A percentile compares a stretch with the other conserved stretches of the same genome.
phyloP scores from a whole-genome alignment of 2,797 vertebrate species.

The Rachycentron canadum region DNA sequence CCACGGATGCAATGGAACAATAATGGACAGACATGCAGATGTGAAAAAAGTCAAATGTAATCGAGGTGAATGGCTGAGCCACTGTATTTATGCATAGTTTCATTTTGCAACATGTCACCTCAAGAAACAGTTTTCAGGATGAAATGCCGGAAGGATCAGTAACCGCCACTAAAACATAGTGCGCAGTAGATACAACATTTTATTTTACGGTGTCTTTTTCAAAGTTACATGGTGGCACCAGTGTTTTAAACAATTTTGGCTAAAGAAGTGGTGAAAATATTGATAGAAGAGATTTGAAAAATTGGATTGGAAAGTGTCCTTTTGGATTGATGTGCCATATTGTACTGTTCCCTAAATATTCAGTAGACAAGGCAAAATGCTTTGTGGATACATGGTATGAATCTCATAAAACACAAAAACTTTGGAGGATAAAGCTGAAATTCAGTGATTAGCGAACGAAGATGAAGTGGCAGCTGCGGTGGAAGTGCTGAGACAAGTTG shows the following conservation, averaged over 20 bases:
- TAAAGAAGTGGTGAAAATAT: background rate
- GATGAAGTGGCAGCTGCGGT: background rate
- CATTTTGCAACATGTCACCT: background rate
- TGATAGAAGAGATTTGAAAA: background rate
- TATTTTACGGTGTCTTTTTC: background rate
- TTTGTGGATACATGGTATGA: background rate
- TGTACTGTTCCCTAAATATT: background rate
- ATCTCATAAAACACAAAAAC: background rate
- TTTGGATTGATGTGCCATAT: too few species aligned
- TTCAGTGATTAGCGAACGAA: background rate
- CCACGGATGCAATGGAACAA: slow-evolving; percentile 33
- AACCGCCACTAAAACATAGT: background rate
- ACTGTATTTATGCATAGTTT: background rate
- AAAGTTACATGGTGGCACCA: background rate
- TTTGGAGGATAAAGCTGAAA: too few species aligned
- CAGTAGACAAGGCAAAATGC: background rate
- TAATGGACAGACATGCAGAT: slow-evolving; percentile 42
- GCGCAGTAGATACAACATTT: background rate
- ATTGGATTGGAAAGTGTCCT: too few species aligned
- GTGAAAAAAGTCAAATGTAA: slow-evolving; percentile 55
- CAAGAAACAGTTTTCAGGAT: background rate
- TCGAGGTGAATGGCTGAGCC: background rate
- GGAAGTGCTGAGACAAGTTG: background rate
- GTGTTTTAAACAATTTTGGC: background rate
- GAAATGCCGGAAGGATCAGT: background rate